These are phyloP conservation scores for Zele albiditarsus DNA, from an alignment of 2,888 invertebrate species.

Conservation along the genomic window DNA sequence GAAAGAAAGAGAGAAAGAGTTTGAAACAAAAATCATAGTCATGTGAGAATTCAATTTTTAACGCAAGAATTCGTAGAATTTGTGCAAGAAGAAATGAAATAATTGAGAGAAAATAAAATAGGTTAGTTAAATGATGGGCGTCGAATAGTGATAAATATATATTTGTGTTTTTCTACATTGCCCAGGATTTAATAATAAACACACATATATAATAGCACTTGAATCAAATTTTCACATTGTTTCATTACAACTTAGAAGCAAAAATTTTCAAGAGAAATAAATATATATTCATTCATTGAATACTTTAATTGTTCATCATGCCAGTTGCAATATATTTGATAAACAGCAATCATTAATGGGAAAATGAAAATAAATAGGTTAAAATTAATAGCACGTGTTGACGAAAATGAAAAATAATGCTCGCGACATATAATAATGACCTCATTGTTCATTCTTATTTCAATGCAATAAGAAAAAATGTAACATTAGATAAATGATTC, in stretches of 20 bases:
- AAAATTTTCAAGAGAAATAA: not conserved
- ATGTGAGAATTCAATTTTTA: conserved; percentile 24
- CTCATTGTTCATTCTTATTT: not conserved
- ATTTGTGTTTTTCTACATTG: not conserved
- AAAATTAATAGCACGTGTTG: not conserved
- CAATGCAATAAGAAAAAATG: not conserved
- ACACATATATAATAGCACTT: not conserved
- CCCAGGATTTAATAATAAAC: not conserved
- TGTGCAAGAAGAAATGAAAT: conserved; percentile 11
- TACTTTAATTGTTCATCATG: not conserved
- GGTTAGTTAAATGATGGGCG: not conserved
- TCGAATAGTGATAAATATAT: not conserved
- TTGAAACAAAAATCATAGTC: not conserved
- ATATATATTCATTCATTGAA: not conserved
- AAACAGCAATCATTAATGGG: not conserved
- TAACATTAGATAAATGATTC: not conserved
- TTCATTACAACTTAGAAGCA: not conserved
- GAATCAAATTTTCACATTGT: not conserved
- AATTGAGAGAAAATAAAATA: not conserved
- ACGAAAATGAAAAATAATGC: not conserved
- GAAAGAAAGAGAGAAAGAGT: not conserved
- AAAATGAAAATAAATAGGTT: not conserved
- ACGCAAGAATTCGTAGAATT: conserved; percentile 33
- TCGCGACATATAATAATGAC: not conserved
- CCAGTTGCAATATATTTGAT: not conserved